Base-by-base conservation (phyloP, 2,113 vertebrate genomes). In the Protomyctophum bolini region DNA sequence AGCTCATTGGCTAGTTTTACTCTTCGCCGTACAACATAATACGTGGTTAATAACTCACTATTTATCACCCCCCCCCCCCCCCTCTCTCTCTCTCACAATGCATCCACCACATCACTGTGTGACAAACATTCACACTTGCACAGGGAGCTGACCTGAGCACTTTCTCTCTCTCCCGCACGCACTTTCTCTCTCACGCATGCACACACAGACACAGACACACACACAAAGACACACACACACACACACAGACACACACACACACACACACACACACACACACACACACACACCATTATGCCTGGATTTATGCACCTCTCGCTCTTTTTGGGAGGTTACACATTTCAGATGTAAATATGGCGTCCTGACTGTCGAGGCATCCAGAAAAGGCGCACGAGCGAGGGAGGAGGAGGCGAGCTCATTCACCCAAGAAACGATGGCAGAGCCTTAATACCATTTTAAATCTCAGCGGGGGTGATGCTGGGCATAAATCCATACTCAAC, bases 361-460 rank as follows among this genome's bases (percentile, higher is more conserved):
- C 80, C 87, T 81, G 21, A 21, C 21, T 21, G 81, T 85, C 68
- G 83, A 78, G 77, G 75, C 87, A 83, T 88, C 83, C 77, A 78
- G 83, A 88, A 71, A 80, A 79, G 69, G 75, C 33, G 3, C 33
- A 49, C 63, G 63, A 77, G 74, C 57, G 73, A 87, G 33, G 33
- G 21, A 21, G 33, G 33, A 41, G 33, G 33, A 41, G 33, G 33
- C 81, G 81, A 85, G 85, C 83, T 79, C 84, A 91, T 88, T 80
- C 84, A 90, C 88, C 82, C 83, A 87, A 79, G 80, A 83, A 88
- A 88, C 76, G 68, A 90, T 82, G 83, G 84, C 83, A 66, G 77
- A 45, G 63, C 75, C 64, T 72, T 86, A 88, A 89, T 88, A 85
- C 63, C 59, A 72, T 88, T 89, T 87, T 86, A 88, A 83, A 80